These are phyloP conservation scores for Oncorhynchus mykiss DNA, from an alignment of 2,113 vertebrate species.

Conservation along the genomic window DNA sequence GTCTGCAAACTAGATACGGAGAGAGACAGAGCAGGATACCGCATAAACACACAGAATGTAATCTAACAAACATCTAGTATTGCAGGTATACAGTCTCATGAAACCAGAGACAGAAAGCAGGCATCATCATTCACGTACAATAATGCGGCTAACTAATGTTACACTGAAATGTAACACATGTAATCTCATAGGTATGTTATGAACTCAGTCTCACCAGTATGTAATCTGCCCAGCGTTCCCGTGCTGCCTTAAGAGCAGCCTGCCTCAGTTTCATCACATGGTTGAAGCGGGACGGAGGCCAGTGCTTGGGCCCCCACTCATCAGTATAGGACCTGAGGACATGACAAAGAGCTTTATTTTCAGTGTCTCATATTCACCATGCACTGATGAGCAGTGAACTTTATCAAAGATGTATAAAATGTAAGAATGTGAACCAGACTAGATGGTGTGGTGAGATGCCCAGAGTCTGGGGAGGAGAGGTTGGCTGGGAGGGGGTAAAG, in stretches of 20 bases:
- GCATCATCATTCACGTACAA: background rate
- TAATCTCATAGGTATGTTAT: background rate
- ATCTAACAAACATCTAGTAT: background rate
- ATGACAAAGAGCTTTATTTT: background rate
- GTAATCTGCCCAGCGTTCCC: slow-evolving; percentile 94
- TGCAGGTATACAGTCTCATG: background rate
- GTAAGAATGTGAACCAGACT: background rate
- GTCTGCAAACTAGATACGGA: slow-evolving; percentile 81
- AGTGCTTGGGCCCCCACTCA: slow-evolving; percentile 94
- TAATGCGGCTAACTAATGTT: background rate
- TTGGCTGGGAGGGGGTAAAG: background rate
- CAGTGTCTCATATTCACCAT: background rate
- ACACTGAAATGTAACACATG: background rate
- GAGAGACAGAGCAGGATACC: background rate
- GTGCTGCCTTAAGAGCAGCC: slow-evolving; percentile 86
- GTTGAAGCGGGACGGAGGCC: slow-evolving; percentile 88
- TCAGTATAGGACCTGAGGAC: slow-evolving; percentile 85
- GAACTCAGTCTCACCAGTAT: slow-evolving; percentile 80
- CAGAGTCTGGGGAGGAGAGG: background rate
- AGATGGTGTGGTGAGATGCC: background rate
- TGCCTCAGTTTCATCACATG: slow-evolving; percentile 95
- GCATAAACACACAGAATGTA: no score
- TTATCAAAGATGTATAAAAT: no score
- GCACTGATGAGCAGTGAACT: background rate
- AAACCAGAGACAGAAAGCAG: background rate